Base-by-base conservation (phyloP, 2,797 vertebrate species). In the Capromys pilorides region DNA sequence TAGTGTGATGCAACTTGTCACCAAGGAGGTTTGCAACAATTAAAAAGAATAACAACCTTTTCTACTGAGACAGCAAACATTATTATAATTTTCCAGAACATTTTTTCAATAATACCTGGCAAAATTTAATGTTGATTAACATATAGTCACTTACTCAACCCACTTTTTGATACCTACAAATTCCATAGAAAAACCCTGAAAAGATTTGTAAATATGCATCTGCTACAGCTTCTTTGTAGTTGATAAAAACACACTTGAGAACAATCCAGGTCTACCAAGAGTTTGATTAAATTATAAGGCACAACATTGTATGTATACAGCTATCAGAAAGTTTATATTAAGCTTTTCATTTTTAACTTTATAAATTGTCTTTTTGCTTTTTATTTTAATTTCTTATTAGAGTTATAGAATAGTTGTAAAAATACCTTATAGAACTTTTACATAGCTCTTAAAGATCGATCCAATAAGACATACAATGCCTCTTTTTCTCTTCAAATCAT, bases 401-500 rank as follows among this genome's bases (percentile, higher is more conserved):
- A 57, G 54, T 57, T 57, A 57, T 57, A 18, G 54, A 57, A 57
- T 19, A 57, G 54, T 57, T 57, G 16, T 57, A 57, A 57, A 57
- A 57, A 18, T 57, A 57, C 54, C 54, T 57, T 57, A 57, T 16
- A 18, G 54, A 57, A 57, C 54, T 57, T 64, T 88, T 67, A 93
- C 5, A 51, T 51, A 85, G 45, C 5, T 77, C 69, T 86, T 90
- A 87, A 81, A 61, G 49, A 93, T 78, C 24, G 64, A 26, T 79
- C 36, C 54, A 91, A 75, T 51, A 92, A 87, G 11, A 84, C 67
- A 22, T 57, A 94, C 0, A 5, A 5, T 54, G 80, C n/a, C n/a
- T 86, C 75, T 87, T 91, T 89, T 89, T 67, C 66, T 67, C 67
- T 94, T 71, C 78, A 36, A 91, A 71, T 94, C 86, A 91, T 86